Conservation (phyloP, 2,888 invertebrate species). For the Ennomos erosarius region DNA sequence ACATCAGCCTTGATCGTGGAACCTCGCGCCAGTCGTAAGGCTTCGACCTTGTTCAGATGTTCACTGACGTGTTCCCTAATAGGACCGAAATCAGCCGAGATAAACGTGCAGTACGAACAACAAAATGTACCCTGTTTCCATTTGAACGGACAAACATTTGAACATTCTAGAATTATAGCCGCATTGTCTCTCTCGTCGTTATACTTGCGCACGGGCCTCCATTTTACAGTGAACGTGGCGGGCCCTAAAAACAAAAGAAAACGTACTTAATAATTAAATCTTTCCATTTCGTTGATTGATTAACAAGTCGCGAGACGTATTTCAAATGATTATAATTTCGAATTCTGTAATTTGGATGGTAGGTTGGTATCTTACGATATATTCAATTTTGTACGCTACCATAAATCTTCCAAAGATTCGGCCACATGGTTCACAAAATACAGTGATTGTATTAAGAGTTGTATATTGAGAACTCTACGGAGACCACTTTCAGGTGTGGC, state of each 20-base stretch:
- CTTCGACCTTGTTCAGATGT: conserved; percentile 58
- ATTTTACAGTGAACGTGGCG: conserved; percentile 59
- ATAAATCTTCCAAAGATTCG: too few relatives aligned
- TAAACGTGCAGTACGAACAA: conserved; percentile 64
- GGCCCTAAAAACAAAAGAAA: conserved; percentile 76
- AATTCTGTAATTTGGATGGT: too few relatives aligned
- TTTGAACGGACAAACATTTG: conserved; percentile 72
- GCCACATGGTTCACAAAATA: too few relatives aligned
- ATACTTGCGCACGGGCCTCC: conserved; percentile 71
- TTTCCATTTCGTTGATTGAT: conserved; percentile 12
- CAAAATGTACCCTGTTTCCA: conserved; percentile 67
- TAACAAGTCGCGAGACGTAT: too few relatives aligned
- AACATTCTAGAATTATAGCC: conserved; percentile 67
- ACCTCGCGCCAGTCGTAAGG: conserved; percentile 1
- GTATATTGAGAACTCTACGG: too few relatives aligned
- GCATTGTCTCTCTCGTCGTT: conserved; percentile 76
- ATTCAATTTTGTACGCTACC: too few relatives aligned
- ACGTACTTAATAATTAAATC: conserved; percentile 28
- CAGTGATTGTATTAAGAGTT: too few relatives aligned
- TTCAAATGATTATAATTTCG: too few relatives aligned
- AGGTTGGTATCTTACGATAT: too few relatives aligned
- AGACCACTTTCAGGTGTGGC: too few relatives aligned
- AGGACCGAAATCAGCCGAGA: conserved; percentile 62
- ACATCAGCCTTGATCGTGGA: conserved; percentile 63
- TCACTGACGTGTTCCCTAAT: conserved; percentile 57